Evolutionary conservation across 1,140 invertebrate species (phyloP), one percentile per base, ranked within the genome.

Genomic region (Apis mellifera): DNA sequence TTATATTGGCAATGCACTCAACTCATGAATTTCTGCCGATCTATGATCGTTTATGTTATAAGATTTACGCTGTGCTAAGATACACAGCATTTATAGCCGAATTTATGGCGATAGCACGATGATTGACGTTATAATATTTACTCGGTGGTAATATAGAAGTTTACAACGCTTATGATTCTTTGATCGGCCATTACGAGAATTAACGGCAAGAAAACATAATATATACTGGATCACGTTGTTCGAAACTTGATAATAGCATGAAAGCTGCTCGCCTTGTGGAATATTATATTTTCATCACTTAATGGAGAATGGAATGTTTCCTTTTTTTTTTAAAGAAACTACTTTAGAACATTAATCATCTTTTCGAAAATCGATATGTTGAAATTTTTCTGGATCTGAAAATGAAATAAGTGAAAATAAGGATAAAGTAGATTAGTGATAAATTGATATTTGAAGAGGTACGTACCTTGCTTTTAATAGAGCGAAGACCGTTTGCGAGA

Each of bases 41-140:
- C 4, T 60, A 48, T 17, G 50, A 11, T 69, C 32, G 52, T 78
- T 57, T 21, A 68, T 9, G n/a, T 42, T 42, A 21, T 2, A 65
- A 69, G 69, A 78, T 69, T 78, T 78, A 78, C 59, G 65, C 65
- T 48, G 19, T 32, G 21, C 76, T 69, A 64, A 78, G 76, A 78
- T 78, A 69, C n/a, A 64, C 42, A n/a, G 21, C n/a, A n/a, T 78
- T 78, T 78, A 78, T 59, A 42, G 17, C 17, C 15, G 32, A 78
- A 78, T 78, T 78, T 78, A 78, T 48, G 65, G 42, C 54, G 54
- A 50, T 62, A 19, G n/a, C 21, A 50, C 65, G 54, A 69, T 59
- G 76, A 78, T 78, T 69, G 76, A 69, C 76, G 64, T n/a, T 66
- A 12, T 55, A 78, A 69, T 79, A 79, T 79, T 79, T 79, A 72